These are phyloP conservation scores for Talpa occidentalis DNA, from an alignment of 2,113 vertebrate species.

Conservation along the genomic window DNA sequence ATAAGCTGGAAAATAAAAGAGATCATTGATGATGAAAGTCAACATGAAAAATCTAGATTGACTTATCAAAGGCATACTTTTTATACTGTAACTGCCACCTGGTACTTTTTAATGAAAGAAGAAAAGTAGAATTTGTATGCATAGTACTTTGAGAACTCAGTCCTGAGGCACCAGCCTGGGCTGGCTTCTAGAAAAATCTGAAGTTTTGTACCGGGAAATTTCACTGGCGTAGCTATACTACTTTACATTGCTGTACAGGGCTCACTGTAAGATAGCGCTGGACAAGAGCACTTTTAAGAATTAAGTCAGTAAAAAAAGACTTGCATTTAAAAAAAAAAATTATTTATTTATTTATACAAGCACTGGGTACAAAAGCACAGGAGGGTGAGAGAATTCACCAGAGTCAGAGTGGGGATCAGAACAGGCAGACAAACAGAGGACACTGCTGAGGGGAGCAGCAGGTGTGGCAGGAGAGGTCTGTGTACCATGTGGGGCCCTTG, in stretches of 20 bases:
- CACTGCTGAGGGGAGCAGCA: too few species aligned
- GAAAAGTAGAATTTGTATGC: neutral
- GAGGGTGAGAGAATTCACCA: too few species aligned
- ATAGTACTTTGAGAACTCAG: neutral
- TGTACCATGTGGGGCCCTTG: too few species aligned
- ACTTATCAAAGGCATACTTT: neutral
- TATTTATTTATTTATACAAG: too few species aligned
- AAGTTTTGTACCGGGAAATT: neutral
- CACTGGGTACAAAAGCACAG: too few species aligned
- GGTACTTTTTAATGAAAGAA: slow-evolving; percentile 12
- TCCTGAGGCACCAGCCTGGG: neutral
- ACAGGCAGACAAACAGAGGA: too few species aligned
- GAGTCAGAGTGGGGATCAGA: too few species aligned
- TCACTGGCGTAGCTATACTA: neutral
- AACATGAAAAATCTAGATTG: neutral
- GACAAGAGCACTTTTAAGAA: neutral
- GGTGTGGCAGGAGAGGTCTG: too few species aligned
- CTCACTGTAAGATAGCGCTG: neutral
- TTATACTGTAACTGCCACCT: neutral
- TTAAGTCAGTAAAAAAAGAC: neutral
- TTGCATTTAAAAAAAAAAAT: too few species aligned
- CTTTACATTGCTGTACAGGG: neutral
- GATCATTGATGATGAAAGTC: neutral
- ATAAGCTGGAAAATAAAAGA: neutral
- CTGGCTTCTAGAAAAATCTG: neutral